Evolutionary conservation across 2,113 vertebrate species (phyloP).

Genomic region (Hippocampus abdominalis): DNA sequence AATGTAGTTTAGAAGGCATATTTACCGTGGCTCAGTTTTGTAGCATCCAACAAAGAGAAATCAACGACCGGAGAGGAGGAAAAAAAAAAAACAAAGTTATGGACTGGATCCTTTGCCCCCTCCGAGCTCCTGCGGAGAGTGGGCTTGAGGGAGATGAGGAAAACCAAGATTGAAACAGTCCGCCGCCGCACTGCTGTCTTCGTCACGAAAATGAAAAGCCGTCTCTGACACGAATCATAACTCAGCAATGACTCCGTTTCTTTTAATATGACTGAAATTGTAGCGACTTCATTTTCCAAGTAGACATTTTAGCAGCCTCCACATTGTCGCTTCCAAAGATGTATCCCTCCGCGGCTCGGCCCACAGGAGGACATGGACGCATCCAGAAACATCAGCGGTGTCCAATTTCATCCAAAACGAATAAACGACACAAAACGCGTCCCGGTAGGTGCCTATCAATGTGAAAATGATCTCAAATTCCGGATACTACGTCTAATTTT

Average conservation of each 20-base stretch:
- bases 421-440: background rate
- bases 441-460: background rate
- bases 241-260: slow-evolving; percentile 39
- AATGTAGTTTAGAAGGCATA: slow-evolving; percentile 20
- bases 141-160: slow-evolving; percentile 52
- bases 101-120: slow-evolving; percentile 69
- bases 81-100: slow-evolving; percentile 75
- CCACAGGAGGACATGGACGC: slow-evolving; percentile 62
- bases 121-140: slow-evolving; percentile 50
- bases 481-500: background rate
- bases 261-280: slow-evolving; percentile 56
- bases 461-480: background rate
- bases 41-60: slow-evolving; percentile 68
- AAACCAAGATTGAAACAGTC: slow-evolving; percentile 42
- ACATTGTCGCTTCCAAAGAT: slow-evolving; percentile 74
- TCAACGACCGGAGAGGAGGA: slow-evolving; percentile 38
- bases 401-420: slow-evolving; percentile 64
- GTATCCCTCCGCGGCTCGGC: slow-evolving; percentile 72
- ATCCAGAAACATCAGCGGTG: slow-evolving; percentile 60
- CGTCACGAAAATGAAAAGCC: slow-evolving; percentile 45
- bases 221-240: slow-evolving; percentile 45
- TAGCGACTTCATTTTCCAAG: slow-evolving; percentile 75
- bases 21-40: slow-evolving; percentile 61
- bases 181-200: slow-evolving; percentile 34
- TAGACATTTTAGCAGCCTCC: slow-evolving; percentile 81